phyloP scores from a whole-genome alignment of 2,888 invertebrate genomes.

The Mactromeris polynyma region DNA sequence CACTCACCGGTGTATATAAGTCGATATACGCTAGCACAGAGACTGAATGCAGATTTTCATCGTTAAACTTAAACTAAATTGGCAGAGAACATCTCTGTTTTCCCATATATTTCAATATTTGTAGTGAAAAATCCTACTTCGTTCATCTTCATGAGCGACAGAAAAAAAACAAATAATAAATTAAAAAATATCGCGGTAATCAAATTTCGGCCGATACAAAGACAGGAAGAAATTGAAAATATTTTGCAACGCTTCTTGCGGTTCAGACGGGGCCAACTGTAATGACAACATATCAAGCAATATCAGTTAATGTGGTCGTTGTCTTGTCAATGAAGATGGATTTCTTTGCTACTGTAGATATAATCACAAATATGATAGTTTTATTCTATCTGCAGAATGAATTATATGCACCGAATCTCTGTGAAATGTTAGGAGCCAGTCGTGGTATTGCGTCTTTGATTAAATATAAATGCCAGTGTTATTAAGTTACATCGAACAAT shows the following conservation, averaged over 20 bases:
- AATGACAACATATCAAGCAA: neutral
- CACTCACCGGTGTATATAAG: too few species aligned
- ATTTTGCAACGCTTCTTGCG: neutral
- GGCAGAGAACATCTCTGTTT: too few species aligned
- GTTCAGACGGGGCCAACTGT: neutral
- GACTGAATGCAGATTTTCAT: too few species aligned
- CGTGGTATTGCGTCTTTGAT: neutral
- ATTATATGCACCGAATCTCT: neutral
- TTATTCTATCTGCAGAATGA: neutral
- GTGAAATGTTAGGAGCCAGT: neutral
- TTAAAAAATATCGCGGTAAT: neutral
- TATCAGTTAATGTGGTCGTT: neutral
- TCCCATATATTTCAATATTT: too few species aligned
- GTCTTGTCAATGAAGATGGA: neutral
- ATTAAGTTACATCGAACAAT: neutral
- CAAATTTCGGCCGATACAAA: neutral
- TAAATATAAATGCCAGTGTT: neutral
- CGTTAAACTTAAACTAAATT: too few species aligned
- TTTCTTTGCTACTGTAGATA: neutral
- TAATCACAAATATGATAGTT: neutral
- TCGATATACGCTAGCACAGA: too few species aligned
- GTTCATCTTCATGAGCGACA: too few species aligned
- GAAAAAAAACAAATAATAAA: too few species aligned
- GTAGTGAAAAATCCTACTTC: too few species aligned
- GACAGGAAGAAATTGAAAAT: neutral